These are phyloP conservation scores for Bellardia pandia DNA, from an alignment of 2,888 invertebrate genomes.

Conservation along the genomic window DNA sequence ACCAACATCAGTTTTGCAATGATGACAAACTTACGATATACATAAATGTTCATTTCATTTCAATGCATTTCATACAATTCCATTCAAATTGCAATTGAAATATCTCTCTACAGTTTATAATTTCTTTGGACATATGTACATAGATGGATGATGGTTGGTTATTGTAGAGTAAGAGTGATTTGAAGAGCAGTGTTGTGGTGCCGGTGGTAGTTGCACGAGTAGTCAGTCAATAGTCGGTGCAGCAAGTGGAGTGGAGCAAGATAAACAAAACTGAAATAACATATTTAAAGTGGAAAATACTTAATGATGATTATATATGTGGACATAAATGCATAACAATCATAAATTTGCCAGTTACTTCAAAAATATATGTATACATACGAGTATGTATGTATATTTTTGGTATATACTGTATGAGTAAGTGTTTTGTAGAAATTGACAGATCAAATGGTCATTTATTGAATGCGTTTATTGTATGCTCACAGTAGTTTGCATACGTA, in stretches of 20 bases:
- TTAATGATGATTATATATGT: slow-evolving; percentile 56
- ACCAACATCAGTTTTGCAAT: not conserved
- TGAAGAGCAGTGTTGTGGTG: not conserved
- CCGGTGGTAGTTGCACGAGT: slow-evolving; percentile 1
- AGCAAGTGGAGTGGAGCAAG: slow-evolving; percentile 36
- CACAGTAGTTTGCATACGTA: slow-evolving; percentile 28
- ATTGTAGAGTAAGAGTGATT: slow-evolving; percentile 4
- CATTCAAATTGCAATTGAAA: slow-evolving; percentile 51
- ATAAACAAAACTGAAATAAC: slow-evolving; percentile 72
- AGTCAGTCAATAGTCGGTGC: not conserved
- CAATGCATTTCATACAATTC: slow-evolving; percentile 43
- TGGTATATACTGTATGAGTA: too few species aligned
- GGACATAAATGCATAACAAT: slow-evolving; percentile 61
- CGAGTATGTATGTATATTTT: not conserved
- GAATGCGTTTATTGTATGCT: slow-evolving; percentile 7
- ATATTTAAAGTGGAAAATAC: slow-evolving; percentile 52
- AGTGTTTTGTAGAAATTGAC: slow-evolving; percentile 37
- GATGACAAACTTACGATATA: slow-evolving; percentile 29
- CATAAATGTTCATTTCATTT: slow-evolving; percentile 51
- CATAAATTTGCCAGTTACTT: slow-evolving; percentile 49
- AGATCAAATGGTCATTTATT: slow-evolving; percentile 47
- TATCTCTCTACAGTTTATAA: slow-evolving; percentile 19
- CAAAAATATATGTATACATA: not conserved
- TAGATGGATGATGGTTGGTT: not conserved
- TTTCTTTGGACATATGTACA: slow-evolving; percentile 5